A percentile compares a stretch with the other conserved stretches of the same genome.
These are phyloP conservation scores for Villa cingulata DNA, from an alignment of 2,888 invertebrate species.

Conservation along the genomic window DNA sequence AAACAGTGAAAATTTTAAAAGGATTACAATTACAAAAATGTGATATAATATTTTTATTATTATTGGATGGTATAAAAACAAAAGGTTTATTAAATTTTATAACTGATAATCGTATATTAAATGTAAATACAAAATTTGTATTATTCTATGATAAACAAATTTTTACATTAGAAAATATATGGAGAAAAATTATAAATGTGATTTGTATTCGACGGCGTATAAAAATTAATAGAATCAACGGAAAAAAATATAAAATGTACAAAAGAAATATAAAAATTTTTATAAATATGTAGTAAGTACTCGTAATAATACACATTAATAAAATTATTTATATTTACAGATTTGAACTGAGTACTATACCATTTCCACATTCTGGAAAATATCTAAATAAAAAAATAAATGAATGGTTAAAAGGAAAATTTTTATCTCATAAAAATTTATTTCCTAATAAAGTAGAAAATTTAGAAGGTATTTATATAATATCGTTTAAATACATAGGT, in stretches of 20 bases:
- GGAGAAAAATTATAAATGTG: slow-evolving; percentile 63
- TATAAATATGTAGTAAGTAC: too few relatives aligned
- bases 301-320: not conserved
- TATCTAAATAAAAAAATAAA: slow-evolving; percentile 46
- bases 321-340: slow-evolving; percentile 32
- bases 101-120: slow-evolving; percentile 54
- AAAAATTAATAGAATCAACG: not conserved
- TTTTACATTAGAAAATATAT: slow-evolving; percentile 50
- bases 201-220: slow-evolving; percentile 47
- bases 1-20: slow-evolving; percentile 42
- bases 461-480: slow-evolving; percentile 23
- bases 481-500: too few relatives aligned
- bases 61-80: slow-evolving; percentile 58
- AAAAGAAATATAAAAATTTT: not conserved
- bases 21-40: slow-evolving; percentile 37
- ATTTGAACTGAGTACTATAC: slow-evolving; percentile 59
- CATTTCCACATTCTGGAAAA: slow-evolving; percentile 51
- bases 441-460: slow-evolving; percentile 32
- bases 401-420: slow-evolving; percentile 51
- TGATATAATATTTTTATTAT: slow-evolving; percentile 53
- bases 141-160: slow-evolving; percentile 55
- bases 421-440: slow-evolving; percentile 26
- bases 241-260: not conserved
- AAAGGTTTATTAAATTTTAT: slow-evolving; percentile 53
- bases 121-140: slow-evolving; percentile 57